Base-by-base conservation (phyloP, 2,797 vertebrate genomes). In the Scleropages formosus region DNA sequence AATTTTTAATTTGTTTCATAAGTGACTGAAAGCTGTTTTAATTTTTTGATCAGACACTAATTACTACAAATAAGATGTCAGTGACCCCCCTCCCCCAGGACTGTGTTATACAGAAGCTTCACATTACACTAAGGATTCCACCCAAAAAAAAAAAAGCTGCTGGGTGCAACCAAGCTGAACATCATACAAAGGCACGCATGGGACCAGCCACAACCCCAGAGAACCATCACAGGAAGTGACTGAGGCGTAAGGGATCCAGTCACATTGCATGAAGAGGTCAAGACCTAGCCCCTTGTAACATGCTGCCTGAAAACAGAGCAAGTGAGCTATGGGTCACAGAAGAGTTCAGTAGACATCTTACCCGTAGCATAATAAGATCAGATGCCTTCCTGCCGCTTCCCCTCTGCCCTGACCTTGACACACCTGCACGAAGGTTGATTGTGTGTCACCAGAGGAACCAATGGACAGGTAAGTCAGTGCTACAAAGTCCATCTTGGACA, bases 401-500 rank as follows among this genome's bases (percentile, higher is more conserved):
- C 66, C 9, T 10, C 11, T 18, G 15, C 46, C 16, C 53, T 10
- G 2, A 18, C 2, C 11, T 12, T 18, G 2, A 56, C 18, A 56
- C 1, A 18, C 2, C 2, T 56, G 9, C 53, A 56, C 56, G 18
- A 12, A 18, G 18, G 11, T 53, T 66, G n/a, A 24, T 22, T 63
- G 4, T 13, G 63, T 44, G 31, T 44, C 16, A 0, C 12, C 11
- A 18, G 44, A 18, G n/a, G 31, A 59, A 22, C n/a, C n/a, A 6
- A 31, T 39, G 31, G 6, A 39, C 39, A 31, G 31, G 31, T 39
- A 39, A 39, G 31, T 39, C 31, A 39, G 64, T 64, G 22, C 6
- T 13, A 67, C n/a, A 67, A 11, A 67, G 39, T 67, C 27, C 65
- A 67, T 65, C 44, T 67, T 46, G n/a, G 65, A n/a, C 6, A 6